Base-by-base conservation (phyloP, 2,113 vertebrate genomes). In the Calypte anna region DNA sequence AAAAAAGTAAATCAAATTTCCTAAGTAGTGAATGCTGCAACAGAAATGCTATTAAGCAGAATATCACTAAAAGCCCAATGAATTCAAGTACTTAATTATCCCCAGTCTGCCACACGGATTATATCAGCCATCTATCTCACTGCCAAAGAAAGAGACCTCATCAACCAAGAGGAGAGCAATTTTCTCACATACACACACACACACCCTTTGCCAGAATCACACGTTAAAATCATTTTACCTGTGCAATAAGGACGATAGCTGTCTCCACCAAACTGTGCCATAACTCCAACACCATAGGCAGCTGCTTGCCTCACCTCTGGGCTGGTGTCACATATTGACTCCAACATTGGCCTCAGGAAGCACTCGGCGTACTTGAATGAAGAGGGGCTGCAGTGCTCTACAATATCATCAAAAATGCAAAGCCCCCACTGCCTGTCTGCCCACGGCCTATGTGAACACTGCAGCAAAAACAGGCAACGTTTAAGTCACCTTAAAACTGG, bases 401-500 rank as follows among this genome's bases (percentile, higher is more conserved):
- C 98, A 33, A 99, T 91, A 18, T 99, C 99, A 4, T 99, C 99
- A 81, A 99, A 99, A 94, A 99, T 99, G 96, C 99, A 99, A 31
- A 99, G 96, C 12, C 99, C 99, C 99, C 99, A 99, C 78, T 99
- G 99, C 73, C 99, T 97, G 98, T 99, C 99, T 2, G 99, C 98
- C 99, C 99, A 99, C 0, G 99, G 99, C 95, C 99, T 98, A 54
- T 98, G 98, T 9, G 99, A 99, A 96, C 99, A 99, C 99, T 99
- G 84, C n/a, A 86, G 16, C 27, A 96, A 90, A 88, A 90, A 6
- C 64, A 73, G 12, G 4, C 10, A 8, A 64, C 46, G 3, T 51
- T 54, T 58, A 33, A 84, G 43, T 15, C 51, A n/a, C 31, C 57
- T 64, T 14, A 17, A 16, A 38, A 14, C 1, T 21, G 21, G 15